phyloP scores from a whole-genome alignment of 1,140 invertebrate genomes.

The Stratiolaelaps scimitus region DNA sequence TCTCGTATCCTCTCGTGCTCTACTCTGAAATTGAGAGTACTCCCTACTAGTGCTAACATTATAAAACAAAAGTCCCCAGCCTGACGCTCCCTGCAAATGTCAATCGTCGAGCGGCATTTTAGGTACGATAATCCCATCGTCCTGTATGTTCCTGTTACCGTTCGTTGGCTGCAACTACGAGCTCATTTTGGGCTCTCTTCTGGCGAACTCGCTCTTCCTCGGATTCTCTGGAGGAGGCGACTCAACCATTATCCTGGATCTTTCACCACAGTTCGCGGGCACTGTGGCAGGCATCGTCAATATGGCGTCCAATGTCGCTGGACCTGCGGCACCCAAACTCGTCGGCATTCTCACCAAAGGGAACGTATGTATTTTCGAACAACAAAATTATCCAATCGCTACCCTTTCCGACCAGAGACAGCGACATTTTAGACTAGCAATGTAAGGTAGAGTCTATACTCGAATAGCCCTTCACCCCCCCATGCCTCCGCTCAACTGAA shows the following conservation, averaged over 20 bases:
- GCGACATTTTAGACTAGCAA: background rate
- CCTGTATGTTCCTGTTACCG: background rate
- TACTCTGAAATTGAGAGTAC: constrained; percentile 3
- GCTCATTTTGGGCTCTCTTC: background rate
- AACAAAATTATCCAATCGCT: too few species aligned
- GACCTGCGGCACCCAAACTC: background rate
- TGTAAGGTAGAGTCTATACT: background rate
- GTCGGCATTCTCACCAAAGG: background rate
- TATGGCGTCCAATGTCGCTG: background rate
- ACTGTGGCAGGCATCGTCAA: background rate
- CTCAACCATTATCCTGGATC: background rate
- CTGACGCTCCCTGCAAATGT: background rate
- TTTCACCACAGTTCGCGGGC: background rate
- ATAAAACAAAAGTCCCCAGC: background rate
- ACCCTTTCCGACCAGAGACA: too few species aligned
- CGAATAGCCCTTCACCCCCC: too few species aligned
- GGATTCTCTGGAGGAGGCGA: constrained; percentile 1
- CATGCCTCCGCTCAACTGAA: too few species aligned
- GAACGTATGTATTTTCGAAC: background rate
- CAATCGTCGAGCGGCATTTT: background rate
- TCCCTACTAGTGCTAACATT: background rate
- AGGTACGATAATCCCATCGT: background rate
- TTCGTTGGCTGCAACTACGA: background rate
- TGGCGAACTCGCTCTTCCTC: background rate
- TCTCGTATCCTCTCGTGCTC: background rate